Conservation (phyloP, 2,113 vertebrate species). For the Sphyrna mokarran region DNA sequence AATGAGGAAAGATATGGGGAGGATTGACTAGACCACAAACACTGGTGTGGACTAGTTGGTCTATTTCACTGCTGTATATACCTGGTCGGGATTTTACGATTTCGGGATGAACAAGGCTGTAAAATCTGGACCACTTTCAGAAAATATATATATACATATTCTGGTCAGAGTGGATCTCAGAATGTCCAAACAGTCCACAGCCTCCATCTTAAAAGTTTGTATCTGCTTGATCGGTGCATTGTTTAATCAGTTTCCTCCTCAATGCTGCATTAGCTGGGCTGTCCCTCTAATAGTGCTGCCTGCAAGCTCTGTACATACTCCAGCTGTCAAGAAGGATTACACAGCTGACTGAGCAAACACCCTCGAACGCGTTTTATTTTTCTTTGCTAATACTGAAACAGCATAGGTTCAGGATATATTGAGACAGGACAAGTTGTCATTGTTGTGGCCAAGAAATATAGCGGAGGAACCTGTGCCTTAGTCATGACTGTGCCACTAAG, state of each 20-base stretch:
- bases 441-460: background rate
- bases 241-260: background rate
- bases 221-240: background rate
- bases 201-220: background rate
- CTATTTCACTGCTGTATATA: background rate
- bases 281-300: conserved; percentile 39
- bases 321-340: conserved; percentile 49
- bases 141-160: background rate
- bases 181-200: background rate
- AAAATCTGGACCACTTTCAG: too few relatives aligned
- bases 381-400: conserved; percentile 39
- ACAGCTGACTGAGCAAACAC: conserved; percentile 46
- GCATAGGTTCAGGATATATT: background rate
- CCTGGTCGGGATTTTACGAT: too few relatives aligned
- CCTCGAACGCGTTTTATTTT: conserved; percentile 38
- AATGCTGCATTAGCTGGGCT: background rate
- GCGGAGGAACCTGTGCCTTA: background rate
- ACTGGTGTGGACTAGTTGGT: background rate
- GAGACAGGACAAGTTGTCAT: conserved; percentile 10
- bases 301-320: conserved; percentile 43
- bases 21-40: background rate
- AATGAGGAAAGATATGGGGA: background rate
- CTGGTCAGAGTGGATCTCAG: background rate
- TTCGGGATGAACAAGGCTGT: too few relatives aligned
- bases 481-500: background rate